These are phyloP conservation scores for Drosophila aldrichi DNA, from an alignment of 2,888 invertebrate species.

Conservation along the genomic window DNA sequence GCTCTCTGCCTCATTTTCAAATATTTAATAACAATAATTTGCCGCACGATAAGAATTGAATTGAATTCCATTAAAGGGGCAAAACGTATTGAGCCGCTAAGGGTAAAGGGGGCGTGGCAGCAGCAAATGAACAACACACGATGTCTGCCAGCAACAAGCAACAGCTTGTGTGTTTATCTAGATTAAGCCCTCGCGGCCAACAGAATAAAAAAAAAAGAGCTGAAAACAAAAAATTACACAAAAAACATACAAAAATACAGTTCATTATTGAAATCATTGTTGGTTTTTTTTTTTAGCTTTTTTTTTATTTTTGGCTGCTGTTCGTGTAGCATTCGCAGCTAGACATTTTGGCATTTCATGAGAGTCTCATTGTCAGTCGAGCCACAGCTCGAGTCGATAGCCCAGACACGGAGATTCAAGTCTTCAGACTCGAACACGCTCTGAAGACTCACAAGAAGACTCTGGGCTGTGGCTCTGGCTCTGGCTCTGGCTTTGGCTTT, in stretches of 20 bases:
- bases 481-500: conserved; percentile 22
- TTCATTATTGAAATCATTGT: conserved; percentile 81
- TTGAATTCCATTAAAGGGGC: conserved; percentile 82
- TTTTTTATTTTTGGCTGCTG: conserved; percentile 44
- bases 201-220: conserved; percentile 45
- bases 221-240: conserved; percentile 9
- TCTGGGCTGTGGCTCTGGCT: neutral
- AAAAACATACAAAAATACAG: conserved; percentile 52
- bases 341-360: conserved; percentile 81
- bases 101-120: conserved; percentile 50
- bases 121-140: conserved; percentile 60
- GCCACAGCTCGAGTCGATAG: conserved; percentile 34
- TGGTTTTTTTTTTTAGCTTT: conserved; percentile 27
- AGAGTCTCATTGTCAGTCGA: conserved; percentile 66
- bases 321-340: conserved; percentile 70
- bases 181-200: conserved; percentile 75
- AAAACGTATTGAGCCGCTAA: conserved; percentile 70
- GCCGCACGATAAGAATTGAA: conserved; percentile 82
- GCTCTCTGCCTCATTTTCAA: conserved; percentile 50
- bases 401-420: conserved; percentile 44
- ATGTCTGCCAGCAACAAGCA: conserved; percentile 45
- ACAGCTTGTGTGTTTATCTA: conserved; percentile 71
- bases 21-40: conserved; percentile 83
- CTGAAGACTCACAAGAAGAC: conserved; percentile 7
- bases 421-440: conserved; percentile 18